phyloP scores from a whole-genome alignment of 2,797 vertebrate genomes.

The Loriculus beryllinus region DNA sequence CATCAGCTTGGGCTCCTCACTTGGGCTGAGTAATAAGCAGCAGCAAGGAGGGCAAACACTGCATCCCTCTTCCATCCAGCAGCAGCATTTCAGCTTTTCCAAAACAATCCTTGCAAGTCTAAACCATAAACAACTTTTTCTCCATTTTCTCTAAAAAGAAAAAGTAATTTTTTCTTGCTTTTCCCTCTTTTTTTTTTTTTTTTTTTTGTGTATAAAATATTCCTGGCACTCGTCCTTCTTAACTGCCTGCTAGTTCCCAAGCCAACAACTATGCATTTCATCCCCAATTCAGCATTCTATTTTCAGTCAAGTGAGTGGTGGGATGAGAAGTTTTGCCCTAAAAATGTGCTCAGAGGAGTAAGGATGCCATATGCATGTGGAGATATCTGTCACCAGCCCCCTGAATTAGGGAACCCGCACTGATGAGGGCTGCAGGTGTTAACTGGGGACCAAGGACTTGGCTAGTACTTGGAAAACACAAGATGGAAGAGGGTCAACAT shows the following conservation, averaged over 20 bases:
- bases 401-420: constrained; percentile 23
- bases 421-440: neutral
- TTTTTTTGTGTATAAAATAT: constrained; percentile 47
- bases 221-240: constrained; percentile 74
- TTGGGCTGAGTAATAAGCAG: neutral
- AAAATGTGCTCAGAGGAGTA: constrained; percentile 72
- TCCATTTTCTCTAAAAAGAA: neutral
- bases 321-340: constrained; percentile 75
- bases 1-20: neutral
- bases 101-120: neutral
- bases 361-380: constrained; percentile 67
- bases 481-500: neutral
- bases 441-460: neutral
- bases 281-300: constrained; percentile 77
- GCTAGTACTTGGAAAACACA: neutral
- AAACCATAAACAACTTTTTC: neutral
- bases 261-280: constrained; percentile 73
- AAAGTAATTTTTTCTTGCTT: neutral
- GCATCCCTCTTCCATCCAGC: neutral
- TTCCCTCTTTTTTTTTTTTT: neutral
- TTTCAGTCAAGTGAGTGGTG: constrained; percentile 67
- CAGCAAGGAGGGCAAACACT: neutral
- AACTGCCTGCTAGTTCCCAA: constrained; percentile 73
- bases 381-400: constrained; percentile 52
- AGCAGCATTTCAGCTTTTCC: neutral